Conservation (phyloP, 2,797 vertebrate species). For the Pseudopleuronectes americanus region DNA sequence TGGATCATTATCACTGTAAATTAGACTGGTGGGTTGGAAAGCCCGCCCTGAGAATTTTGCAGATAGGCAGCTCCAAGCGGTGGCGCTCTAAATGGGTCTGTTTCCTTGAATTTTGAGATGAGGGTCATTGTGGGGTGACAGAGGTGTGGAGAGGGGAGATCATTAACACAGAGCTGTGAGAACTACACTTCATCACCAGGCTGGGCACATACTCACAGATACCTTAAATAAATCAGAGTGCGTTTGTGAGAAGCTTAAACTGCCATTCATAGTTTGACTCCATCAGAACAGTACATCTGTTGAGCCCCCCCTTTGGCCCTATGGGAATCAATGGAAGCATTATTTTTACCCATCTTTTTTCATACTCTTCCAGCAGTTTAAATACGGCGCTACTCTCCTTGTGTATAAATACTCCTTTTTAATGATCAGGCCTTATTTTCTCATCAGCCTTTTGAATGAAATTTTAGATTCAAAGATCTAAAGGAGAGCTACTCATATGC, state of each 20-base stretch:
- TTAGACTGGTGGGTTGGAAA: conserved; percentile 43
- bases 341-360: no score
- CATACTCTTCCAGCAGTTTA: no score
- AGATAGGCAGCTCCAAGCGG: conserved; percentile 13
- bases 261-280: conserved; percentile 3
- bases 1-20: conserved; percentile 49
- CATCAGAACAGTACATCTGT: conserved; percentile 8
- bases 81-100: conserved; percentile 12
- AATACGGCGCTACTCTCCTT: background rate
- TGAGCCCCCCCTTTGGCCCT: no score
- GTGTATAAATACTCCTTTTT: background rate
- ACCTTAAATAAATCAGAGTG: no score
- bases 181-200: conserved; percentile 17
- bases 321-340: no score
- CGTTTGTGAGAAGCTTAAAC: no score
- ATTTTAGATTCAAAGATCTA: conserved; percentile 17
- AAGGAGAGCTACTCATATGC: conserved; percentile 8
- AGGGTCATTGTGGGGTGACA: conserved; percentile 34
- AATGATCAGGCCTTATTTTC: conserved; percentile 1
- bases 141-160: background rate
- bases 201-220: background rate
- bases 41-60: conserved; percentile 31
- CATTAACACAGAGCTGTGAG: conserved; percentile 24
- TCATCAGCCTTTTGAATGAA: conserved; percentile 16
- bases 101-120: conserved; percentile 25